A percentile compares a stretch with the other conserved stretches of the same genome.
These are phyloP conservation scores for Cotesia glomerata DNA, from an alignment of 1,140 invertebrate genomes.

Conservation along the genomic window DNA sequence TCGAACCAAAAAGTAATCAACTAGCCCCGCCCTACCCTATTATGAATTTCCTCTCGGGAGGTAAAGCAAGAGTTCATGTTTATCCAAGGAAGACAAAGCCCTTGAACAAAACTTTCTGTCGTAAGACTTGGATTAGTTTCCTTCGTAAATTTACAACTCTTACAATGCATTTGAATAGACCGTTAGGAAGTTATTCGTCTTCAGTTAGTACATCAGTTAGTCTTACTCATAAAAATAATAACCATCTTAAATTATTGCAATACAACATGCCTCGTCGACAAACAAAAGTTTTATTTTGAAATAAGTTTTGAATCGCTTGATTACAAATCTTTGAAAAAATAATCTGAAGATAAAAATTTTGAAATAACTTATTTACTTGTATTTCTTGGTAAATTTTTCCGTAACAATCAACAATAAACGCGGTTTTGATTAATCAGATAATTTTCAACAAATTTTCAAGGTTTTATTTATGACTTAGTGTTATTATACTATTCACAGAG, in stretches of 20 bases:
- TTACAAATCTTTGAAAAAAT: too few species aligned
- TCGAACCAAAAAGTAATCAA: too few species aligned
- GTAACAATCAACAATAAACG: too few species aligned
- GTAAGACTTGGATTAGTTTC: background rate
- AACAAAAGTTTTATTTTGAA: background rate
- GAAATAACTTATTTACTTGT: too few species aligned
- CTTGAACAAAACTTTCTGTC: conserved; percentile 8
- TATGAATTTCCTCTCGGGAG: conserved; percentile 20
- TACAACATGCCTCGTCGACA: background rate
- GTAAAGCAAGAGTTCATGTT: conserved; percentile 29
- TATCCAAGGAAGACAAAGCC: conserved; percentile 32
- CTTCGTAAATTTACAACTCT: background rate
- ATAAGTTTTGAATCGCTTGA: too few species aligned
- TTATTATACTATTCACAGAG: background rate
- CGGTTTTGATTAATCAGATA: too few species aligned
- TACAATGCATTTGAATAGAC: conserved; percentile 16
- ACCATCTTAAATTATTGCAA: conserved; percentile 1
- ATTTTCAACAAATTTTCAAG: background rate
- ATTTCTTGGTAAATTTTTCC: too few species aligned
- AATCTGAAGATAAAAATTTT: too few species aligned
- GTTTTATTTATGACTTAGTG: background rate
- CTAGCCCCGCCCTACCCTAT: too few species aligned
- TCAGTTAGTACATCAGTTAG: background rate
- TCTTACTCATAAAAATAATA: background rate
- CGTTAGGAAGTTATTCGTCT: conserved; percentile 23